Percentiles rank a stretch among this genome's conserved stretches.
Conservation (phyloP, 2,888 invertebrate species). For the Lomographa bimaculata region DNA sequence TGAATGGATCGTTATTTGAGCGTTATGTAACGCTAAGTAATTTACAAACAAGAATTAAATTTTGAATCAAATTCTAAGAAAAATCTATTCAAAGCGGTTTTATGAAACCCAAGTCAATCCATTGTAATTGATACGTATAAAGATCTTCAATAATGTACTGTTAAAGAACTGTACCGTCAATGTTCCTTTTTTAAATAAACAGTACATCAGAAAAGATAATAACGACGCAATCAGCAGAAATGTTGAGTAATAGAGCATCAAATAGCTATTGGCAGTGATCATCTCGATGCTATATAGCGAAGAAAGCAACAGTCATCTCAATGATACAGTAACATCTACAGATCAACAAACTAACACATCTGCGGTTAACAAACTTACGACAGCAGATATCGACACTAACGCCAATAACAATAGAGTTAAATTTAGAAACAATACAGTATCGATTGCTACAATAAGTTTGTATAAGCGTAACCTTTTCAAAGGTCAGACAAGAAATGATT, state of each 20-base stretch:
- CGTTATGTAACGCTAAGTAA: too few species aligned
- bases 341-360: constrained; percentile 9
- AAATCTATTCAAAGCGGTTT: too few species aligned
- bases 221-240: constrained; percentile 23
- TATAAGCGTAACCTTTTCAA: constrained; percentile 52
- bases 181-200: constrained; percentile 5
- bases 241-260: constrained; percentile 32
- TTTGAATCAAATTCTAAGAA: too few species aligned
- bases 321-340: constrained; percentile 18
- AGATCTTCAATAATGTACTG: too few species aligned
- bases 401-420: constrained; percentile 10
- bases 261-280: constrained; percentile 27
- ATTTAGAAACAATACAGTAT: constrained; percentile 16
- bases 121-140: too few species aligned
- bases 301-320: constrained; percentile 31
- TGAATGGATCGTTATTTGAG: constrained; percentile 7
- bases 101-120: too few species aligned
- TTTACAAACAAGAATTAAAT: too few species aligned
- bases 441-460: constrained; percentile 35
- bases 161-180: too few species aligned
- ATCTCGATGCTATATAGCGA: constrained; percentile 27
- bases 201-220: constrained; percentile 11
- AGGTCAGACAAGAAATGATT: constrained; percentile 53
- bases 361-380: not conserved
- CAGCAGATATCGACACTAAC: constrained; percentile 13